phyloP scores from a whole-genome alignment of 2,797 vertebrate species.

The Nothura maculosa region DNA sequence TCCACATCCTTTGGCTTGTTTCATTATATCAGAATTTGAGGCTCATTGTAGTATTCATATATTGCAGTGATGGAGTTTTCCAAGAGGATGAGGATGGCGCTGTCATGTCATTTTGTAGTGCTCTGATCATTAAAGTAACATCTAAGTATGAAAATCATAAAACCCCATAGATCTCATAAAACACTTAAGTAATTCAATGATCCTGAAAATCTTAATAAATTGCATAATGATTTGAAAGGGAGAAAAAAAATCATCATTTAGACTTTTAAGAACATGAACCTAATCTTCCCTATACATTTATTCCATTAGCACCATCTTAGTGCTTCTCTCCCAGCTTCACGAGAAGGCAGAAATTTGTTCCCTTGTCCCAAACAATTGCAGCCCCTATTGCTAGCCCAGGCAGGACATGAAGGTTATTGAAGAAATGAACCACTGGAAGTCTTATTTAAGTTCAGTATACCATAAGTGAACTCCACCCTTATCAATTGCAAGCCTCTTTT shows the following conservation, averaged over 20 bases:
- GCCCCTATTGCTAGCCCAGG: background rate
- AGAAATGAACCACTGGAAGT: background rate
- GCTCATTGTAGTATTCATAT: accelerated
- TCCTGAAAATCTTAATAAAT: background rate
- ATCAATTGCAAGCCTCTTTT: background rate
- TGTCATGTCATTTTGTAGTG: background rate
- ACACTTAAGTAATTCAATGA: background rate
- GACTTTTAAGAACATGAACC: background rate
- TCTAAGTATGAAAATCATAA: background rate
- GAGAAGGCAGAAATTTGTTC: background rate
- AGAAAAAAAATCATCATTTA: background rate
- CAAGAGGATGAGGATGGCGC: background rate
- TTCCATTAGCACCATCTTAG: background rate
- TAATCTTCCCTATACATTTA: background rate
- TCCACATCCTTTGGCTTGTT: background rate
- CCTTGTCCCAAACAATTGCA: background rate
- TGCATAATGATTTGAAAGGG: background rate
- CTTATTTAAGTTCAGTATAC: background rate
- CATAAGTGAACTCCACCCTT: background rate
- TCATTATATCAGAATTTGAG: background rate
- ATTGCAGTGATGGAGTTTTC: background rate
- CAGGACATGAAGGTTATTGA: background rate
- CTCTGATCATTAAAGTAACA: background rate
- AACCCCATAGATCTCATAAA: no score
- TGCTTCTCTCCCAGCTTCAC: background rate